Base-by-base conservation (phyloP, 2,113 vertebrate species). In the Podarcis raffonei region DNA sequence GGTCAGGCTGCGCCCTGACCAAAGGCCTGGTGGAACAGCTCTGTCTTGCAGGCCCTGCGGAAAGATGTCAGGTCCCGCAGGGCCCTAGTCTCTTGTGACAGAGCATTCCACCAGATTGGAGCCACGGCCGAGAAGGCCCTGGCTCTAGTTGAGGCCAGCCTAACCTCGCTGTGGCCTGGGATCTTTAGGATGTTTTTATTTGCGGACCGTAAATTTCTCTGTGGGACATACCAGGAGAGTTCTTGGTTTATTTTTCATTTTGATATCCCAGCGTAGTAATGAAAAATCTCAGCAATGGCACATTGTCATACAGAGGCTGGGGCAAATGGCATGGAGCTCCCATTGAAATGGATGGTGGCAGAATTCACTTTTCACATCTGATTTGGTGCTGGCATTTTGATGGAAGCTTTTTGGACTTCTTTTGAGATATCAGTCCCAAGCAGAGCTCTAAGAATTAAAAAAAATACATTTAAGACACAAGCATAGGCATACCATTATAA, bases 401-500 rank as follows among this genome's bases (percentile, higher is more conserved):
- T 98, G 12, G 96, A 95, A 42, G 98, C 97, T 68, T 98, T 96
- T 96, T 93, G 97, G 89, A 99, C 98, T 93, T 97, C 96, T 83
- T 97, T 95, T 72, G 98, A 98, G 92, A 99, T 98, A 94, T 99
- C 98, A 82, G 94, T 91, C 90, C 99, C 99, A 90, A 99, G 97
- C 3, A 97, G 97, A 83, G 98, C 98, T 95, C 98, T 99, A 91
- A 39, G 6, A 92, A 83, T 0, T 39, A 79, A 82, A 87, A 65
- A 30, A 25, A 11, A 53, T 1, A 35, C 66, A 32, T 76, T 90
- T 59, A 84, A 66, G 65, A 37, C 65, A 0, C 1, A 83, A 39
- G 0, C 0, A 23, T 20, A 20, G 37, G 35, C 37, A 74, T 30
- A 72, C 18, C 48, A 53, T 39, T n/a, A 81, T 4, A 35, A 87